phyloP scores from a whole-genome alignment of 2,797 vertebrate species.

The Luscinia luscinia region DNA sequence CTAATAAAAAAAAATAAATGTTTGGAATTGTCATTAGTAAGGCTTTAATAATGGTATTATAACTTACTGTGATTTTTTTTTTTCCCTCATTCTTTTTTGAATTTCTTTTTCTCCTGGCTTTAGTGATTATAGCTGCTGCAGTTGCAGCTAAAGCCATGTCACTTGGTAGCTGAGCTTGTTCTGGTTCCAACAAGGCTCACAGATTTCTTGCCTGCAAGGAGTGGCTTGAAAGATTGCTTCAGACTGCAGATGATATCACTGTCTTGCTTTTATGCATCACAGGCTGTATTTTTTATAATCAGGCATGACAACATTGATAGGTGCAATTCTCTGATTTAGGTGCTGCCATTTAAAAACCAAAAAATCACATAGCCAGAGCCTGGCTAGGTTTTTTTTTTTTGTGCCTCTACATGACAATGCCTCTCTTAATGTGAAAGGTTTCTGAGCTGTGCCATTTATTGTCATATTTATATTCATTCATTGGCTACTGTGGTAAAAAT shows the following conservation, averaged over 20 bases:
- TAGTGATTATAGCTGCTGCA: not conserved
- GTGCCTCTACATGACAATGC: not conserved
- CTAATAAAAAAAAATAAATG: not conserved
- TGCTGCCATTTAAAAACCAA: not conserved
- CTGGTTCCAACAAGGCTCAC: not conserved
- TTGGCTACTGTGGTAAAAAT: not conserved
- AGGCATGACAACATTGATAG: not conserved
- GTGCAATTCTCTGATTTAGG: not conserved
- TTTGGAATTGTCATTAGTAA: not conserved
- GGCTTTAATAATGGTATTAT: not conserved
- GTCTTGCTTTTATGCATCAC: not conserved
- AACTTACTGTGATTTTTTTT: not conserved
- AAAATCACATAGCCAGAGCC: not conserved
- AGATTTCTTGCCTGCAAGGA: not conserved
- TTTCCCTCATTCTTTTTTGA: accelerated
- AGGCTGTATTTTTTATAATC: not conserved
- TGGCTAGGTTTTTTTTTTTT: accelerated
- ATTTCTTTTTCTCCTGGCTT: not conserved
- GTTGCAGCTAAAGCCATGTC: not conserved
- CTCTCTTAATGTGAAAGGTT: not conserved
- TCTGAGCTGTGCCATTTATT: not conserved
- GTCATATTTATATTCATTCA: not conserved
- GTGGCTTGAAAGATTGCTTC: not conserved
- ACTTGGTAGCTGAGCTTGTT: not conserved
- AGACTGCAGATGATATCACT: not conserved